Conservation (phyloP, 2,888 invertebrate genomes). For the Mylabris sibirica region DNA sequence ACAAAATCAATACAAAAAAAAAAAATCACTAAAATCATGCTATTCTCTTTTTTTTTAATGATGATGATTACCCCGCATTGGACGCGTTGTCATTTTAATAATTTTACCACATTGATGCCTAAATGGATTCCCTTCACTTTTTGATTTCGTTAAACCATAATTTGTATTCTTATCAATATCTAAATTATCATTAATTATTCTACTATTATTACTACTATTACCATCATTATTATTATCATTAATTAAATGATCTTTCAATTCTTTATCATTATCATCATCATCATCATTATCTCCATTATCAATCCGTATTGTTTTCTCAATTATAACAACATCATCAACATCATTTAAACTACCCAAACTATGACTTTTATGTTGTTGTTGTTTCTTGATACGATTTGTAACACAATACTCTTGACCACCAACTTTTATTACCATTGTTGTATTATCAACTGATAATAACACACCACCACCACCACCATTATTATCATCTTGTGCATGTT, state of each 20-base stretch:
- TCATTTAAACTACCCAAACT: conserved; percentile 59
- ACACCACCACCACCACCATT: conserved; percentile 43
- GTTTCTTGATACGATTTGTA: conserved; percentile 55
- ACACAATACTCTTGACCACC: conserved; percentile 61
- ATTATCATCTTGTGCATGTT: conserved; percentile 48
- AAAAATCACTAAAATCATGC: conserved; percentile 37
- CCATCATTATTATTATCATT: conserved; percentile 45
- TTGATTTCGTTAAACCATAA: conserved; percentile 56
- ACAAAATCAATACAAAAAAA: conserved; percentile 23
- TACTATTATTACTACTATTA: conserved; percentile 26
- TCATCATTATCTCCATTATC: conserved; percentile 48
- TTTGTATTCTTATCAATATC: conserved; percentile 35
- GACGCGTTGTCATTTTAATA: conserved; percentile 54
- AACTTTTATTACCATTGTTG: conserved; percentile 60
- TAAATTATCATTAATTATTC: too few relatives aligned
- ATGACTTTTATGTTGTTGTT: conserved; percentile 51
- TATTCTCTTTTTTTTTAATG: conserved; percentile 1
- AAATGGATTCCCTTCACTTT: conserved; percentile 60
- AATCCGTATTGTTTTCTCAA: conserved; percentile 51
- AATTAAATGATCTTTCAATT: background rate
- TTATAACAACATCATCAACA: conserved; percentile 51
- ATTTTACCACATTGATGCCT: conserved; percentile 55
- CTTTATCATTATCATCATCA: conserved; percentile 25
- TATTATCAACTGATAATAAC: conserved; percentile 54
- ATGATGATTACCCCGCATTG: conserved; percentile 51